Evolutionary conservation across 2,797 vertebrate genomes (phyloP).

Genomic region (Simalia tracyae): DNA sequence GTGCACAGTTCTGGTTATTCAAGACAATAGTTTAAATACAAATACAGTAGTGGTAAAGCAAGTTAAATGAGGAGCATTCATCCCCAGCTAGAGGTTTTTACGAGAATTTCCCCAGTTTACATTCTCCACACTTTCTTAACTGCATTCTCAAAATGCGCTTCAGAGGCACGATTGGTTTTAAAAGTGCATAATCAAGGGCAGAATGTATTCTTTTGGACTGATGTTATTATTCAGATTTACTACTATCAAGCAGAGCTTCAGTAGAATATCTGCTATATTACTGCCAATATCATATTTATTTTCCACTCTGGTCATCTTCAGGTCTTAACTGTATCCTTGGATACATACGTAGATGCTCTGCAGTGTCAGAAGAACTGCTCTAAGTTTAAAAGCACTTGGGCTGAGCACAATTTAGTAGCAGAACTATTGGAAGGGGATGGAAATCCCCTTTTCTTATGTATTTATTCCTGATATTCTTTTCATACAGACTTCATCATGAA

Average conservation of each 20-base stretch:
- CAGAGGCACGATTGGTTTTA: conserved; percentile 3
- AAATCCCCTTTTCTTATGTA: conserved; percentile 38
- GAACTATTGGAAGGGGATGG: neutral
- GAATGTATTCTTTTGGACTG: neutral
- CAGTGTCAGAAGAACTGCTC: neutral
- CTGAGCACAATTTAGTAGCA: neutral
- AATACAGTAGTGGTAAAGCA: neutral
- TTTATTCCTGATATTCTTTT: conserved; percentile 59
- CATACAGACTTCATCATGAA: conserved; percentile 55
- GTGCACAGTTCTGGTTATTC: neutral
- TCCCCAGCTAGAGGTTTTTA: neutral
- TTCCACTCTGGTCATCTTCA: neutral
- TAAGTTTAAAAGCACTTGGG: neutral
- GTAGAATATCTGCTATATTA: neutral
- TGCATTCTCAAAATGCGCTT: neutral
- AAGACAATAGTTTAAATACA: neutral
- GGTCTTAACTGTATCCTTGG: neutral
- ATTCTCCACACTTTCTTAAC: neutral
- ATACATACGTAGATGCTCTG: neutral
- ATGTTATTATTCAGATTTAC: neutral
- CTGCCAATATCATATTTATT: neutral
- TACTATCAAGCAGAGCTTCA: neutral
- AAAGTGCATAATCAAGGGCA: neutral
- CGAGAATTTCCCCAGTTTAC: neutral
- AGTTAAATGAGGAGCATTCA: neutral